Conservation (phyloP, 2,113 vertebrate species). For the Zapornia atra region DNA sequence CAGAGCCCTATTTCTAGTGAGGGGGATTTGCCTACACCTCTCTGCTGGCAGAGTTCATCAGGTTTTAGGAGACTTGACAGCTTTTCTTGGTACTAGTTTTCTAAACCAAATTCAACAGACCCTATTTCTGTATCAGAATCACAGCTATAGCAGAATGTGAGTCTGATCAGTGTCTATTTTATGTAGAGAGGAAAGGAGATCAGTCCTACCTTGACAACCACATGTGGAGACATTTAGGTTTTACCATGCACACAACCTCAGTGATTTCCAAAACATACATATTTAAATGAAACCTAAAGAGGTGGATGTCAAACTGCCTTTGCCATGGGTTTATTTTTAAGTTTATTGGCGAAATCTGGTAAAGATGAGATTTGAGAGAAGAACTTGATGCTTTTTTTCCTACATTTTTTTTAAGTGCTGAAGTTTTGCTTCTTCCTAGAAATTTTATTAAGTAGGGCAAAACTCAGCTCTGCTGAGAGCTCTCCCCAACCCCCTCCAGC, state of each 20-base stretch:
- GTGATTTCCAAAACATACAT: constrained; percentile 14
- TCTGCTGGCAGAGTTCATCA: background rate
- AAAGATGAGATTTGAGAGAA: background rate
- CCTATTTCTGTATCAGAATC: background rate
- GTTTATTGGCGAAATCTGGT: background rate
- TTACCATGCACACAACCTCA: background rate
- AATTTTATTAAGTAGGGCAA: background rate
- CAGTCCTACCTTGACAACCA: constrained; percentile 17
- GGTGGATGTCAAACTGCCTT: background rate
- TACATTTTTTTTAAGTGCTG: background rate
- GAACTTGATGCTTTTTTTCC: background rate
- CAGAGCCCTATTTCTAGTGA: background rate
- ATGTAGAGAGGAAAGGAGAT: constrained; percentile 4
- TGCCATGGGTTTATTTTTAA: constrained; percentile 2
- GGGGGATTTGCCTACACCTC: background rate
- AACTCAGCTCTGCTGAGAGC: background rate
- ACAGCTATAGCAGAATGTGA: background rate
- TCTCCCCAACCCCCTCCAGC: background rate
- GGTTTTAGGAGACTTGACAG: background rate
- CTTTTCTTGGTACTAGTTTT: background rate
- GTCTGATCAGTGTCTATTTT: background rate
- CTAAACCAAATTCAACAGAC: background rate
- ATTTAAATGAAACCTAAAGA: background rate
- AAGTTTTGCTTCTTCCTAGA: background rate
- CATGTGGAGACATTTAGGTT: background rate